phyloP scores from a whole-genome alignment of 2,888 invertebrate species.

The Drosophila pseudotalamancana region DNA sequence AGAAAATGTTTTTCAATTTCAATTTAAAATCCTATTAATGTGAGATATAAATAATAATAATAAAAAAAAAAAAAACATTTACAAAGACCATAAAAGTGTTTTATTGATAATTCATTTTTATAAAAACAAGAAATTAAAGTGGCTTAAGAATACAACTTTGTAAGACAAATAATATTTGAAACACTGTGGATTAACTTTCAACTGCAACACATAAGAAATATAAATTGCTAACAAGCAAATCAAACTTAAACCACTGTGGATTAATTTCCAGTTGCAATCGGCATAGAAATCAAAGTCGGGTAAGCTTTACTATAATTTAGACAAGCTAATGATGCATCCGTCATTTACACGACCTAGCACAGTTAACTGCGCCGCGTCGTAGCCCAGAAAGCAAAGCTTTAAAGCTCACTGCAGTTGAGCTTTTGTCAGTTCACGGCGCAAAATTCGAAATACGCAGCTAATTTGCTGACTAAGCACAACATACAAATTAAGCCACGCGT shows the following conservation, averaged over 20 bases:
- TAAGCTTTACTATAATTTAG: slow-evolving; percentile 33
- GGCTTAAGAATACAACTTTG: neutral
- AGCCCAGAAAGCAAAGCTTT: slow-evolving; percentile 17
- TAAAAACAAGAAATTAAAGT: neutral
- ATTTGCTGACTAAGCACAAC: neutral
- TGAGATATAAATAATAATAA: neutral
- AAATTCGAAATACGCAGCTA: slow-evolving; percentile 9
- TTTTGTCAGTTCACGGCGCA: slow-evolving; percentile 3
- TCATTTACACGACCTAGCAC: slow-evolving; percentile 46
- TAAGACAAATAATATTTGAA: neutral
- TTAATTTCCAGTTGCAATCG: neutral
- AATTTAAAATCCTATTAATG: slow-evolving; percentile 7
- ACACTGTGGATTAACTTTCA: neutral
- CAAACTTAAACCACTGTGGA: slow-evolving; percentile 20
- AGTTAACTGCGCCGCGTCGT: slow-evolving; percentile 10
- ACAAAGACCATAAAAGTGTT: no score
- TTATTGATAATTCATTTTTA: neutral
- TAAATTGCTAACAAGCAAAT: no score
- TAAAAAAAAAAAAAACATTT: neutral
- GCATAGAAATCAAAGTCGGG: slow-evolving; percentile 27
- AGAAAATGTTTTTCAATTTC: no score
- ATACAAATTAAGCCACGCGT: neutral
- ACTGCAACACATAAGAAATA: neutral
- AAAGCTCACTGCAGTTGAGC: slow-evolving; percentile 14
- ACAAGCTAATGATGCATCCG: neutral